Evolutionary conservation across 2,113 vertebrate species (phyloP), one percentile per base, ranked within the genome.

Genomic region (Eolophus roseicapilla): DNA sequence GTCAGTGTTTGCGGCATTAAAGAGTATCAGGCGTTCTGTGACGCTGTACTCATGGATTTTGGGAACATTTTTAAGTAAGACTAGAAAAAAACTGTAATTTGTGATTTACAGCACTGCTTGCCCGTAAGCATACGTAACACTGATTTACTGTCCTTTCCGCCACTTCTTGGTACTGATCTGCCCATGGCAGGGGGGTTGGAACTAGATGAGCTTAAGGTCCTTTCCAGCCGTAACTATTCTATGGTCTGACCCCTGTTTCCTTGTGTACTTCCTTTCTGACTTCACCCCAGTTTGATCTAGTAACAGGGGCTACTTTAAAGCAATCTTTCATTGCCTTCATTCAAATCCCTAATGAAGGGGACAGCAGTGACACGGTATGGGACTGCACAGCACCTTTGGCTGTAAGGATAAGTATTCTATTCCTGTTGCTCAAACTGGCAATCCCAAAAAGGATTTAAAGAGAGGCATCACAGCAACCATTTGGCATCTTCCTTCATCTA

Each of bases 11-110:
- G 73, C 2, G 5, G 88, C 39, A 37, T 92, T 96, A 71, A 83
- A 75, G 96, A 86, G 94, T 71, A 82, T 29, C 73, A 88, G 86
- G 39, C 35, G 0, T 55, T 92, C 82, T 79, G 80, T 12, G 78
- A n/a, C 9, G 52, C 77, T 69, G 64, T 74, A 39, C 59, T 86
- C 71, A 31, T 2, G 6, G 93, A 43, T 60, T 87, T 76, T 16
- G 92, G 65, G 90, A 96, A 94, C 52, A 73, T 84, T 84, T 91
- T 93, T 88, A 84, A 84, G 88, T 53, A 94, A 95, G 76, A 65
- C 37, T 37, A 59, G 68, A 41, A 78, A 82, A 80, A 75, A 60
- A 19, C 6, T 37, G 62, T 20, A 57, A 11, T 50, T 67, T 50
- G 50, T 20, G 13, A n/a, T 85, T 80, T 53, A 74, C 37, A 31